Evolutionary conservation across 2,888 invertebrate species (phyloP), one percentile per base, ranked within the genome.

Genomic region (Cheilosia vernalis): DNA sequence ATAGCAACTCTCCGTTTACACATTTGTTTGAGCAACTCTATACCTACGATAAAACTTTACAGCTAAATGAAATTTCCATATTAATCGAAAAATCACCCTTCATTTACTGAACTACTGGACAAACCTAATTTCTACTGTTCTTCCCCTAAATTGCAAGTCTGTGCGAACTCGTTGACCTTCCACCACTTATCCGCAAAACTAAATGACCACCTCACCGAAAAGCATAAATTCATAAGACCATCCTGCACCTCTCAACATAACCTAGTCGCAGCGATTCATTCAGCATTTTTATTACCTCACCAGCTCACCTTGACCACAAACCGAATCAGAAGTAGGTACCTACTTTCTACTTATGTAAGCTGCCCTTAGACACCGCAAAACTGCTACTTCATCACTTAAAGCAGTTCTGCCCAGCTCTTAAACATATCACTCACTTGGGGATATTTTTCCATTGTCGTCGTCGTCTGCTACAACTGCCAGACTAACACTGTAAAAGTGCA

Each of bases 361-460:
- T 7, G n/a, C 47, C 66, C 10, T 27, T 40, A 47, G 61, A 33
- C 17, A 49, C 21, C 33, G 27, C 19, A 55, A 67, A 74, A 49
- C 40, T 66, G 44, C 64, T 42, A 61, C 47, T 56, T 21, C 53
- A 56, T 15, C 56, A 61, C 66, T 56, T 47, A 56, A 56, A 55
- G 21, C 53, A 17, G 10, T 33, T 40, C 27, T 17, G n/a, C 9
- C 44, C 53, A 44, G 33, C 55, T 33, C 17, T 74, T 47, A 21
- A 67, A 63, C 17, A 24, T 21, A 77, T 61, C 44, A 49, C 70
- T 44, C 82, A 61, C 61, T 37, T 55, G 77, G 82, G 72, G 9
- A 66, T 27, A 55, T 55, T 77, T 77, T 58, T 33, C 17, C 15
- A 15, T 27, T 24, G 19, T n/a, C 17, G 24, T 27, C n/a, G 58